A percentile compares a stretch with the other conserved stretches of the same genome.
Evolutionary conservation across 2,113 vertebrate genomes (phyloP).

Genomic region (Ibidorhyncha struthersii): DNA sequence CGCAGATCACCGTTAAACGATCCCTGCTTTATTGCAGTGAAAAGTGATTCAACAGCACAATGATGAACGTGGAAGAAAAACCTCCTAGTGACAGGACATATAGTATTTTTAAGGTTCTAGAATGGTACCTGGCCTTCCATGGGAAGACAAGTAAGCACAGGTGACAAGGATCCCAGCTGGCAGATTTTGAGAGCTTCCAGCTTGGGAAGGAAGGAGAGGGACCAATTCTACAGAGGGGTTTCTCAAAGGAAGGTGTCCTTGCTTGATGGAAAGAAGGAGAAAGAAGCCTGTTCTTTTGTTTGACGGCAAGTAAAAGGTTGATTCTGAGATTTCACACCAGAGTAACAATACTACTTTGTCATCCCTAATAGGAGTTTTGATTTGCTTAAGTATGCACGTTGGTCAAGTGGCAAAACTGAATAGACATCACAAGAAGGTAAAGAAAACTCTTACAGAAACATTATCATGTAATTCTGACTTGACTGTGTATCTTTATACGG

Average conservation of each 20-base stretch:
- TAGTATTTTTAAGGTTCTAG: neutral
- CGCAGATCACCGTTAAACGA: neutral
- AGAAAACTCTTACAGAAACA: neutral
- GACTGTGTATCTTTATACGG: neutral
- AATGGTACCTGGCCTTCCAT: neutral
- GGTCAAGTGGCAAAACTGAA: neutral
- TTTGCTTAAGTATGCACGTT: neutral
- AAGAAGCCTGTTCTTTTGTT: neutral
- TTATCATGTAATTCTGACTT: neutral
- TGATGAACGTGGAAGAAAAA: neutral
- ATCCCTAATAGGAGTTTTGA: neutral
- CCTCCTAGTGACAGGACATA: neutral
- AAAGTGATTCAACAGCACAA: neutral
- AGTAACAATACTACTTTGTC: neutral
- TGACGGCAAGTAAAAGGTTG: neutral
- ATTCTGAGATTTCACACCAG: neutral
- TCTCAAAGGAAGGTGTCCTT: neutral
- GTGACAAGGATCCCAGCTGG: neutral
- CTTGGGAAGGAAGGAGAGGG: neutral
- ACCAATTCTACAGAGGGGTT: neutral
- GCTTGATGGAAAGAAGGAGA: neutral
- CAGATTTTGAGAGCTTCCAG: neutral
- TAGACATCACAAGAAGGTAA: neutral
- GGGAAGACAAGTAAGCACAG: neutral
- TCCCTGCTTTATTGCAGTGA: neutral